Evolutionary conservation across 2,113 vertebrate species (phyloP), one percentile per base, ranked within the genome.

Genomic region (Cyanoderma ruficeps): DNA sequence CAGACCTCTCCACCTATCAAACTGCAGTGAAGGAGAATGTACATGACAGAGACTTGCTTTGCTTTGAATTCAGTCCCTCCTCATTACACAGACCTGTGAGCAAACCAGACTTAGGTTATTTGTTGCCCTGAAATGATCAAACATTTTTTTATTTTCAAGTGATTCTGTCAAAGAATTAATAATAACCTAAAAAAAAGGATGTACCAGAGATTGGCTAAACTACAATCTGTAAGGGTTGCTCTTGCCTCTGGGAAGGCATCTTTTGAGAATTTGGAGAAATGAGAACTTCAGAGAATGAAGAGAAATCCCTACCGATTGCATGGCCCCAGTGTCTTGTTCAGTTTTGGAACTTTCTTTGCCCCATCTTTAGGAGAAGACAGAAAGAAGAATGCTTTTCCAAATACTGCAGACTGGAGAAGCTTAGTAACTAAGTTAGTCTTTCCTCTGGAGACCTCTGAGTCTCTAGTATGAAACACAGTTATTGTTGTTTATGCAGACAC

Each of bases 361-460:
- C 7, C 25, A 64, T 82, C 31, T 69, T 89, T 59, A 70, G 21
- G 41, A 47, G 37, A n/a, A 76, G 25, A 79, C 10, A 82, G 49
- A 22, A 72, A 46, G 81, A 83, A 80, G 4, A 91, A 69, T 0
- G 4, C 8, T 91, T 64, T 81, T 76, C 57, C 81, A 87, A 91
- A 93, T 42, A 52, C 39, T 47, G 52, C 46, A 77, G 55, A 46
- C 46, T 72, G 18, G 8, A 76, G 61, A 74, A 78, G 76, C 47
- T 81, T 55, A 90, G 56, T 83, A 87, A 92, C 55, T 6, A 49
- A 92, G 55, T 72, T 69, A 89, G 59, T 50, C 63, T 81, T 94
- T 80, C 17, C 76, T 83, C 86, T 61, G 61, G 94, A 71, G 95
- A 80, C 42, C 31, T 70, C 37, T 35, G 69, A 87, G 69, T 49